Evolutionary conservation across 2,113 vertebrate species (phyloP), one percentile per base, ranked within the genome.

Genomic region (Thamnophis sirtalis): DNA sequence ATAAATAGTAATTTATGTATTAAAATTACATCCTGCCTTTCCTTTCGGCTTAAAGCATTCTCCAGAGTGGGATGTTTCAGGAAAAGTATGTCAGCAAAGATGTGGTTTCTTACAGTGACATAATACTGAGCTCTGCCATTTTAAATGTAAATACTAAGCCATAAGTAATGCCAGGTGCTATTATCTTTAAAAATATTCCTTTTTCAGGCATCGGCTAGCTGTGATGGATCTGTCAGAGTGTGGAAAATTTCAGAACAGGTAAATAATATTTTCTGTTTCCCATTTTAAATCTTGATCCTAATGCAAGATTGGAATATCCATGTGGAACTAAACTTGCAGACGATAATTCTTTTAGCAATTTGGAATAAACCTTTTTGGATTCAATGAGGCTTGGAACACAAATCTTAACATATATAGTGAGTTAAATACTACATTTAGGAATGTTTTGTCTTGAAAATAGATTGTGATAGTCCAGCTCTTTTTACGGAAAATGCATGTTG

Each of bases 191-290:
- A 95, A 17, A 68, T 0, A 80, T 94, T 21, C 94, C 90, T 94
- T 85, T 0, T 51, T 0, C 91, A 99, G 99, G 99, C 98, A 17
- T 99, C 99, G 0, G 97, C 99, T 17, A 98, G 99, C 96, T 99
- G 99, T 93, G 99, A 99, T 24, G 99, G 99, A 48, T 98, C 98
- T 51, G 98, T 99, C 33, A 97, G 97, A 91, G 98, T 99, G 1
- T 99, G 99, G 99, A 98, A 96, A 54, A 98, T 99, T 1, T 97
- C 98, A 93, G 97, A 99, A 93, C 99, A 99, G 98, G 99, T 99
- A 97, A 91, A 50, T 63, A 0, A 19, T 84, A 8, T 19, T 38
- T 80, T 80, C 33, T 43, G 73, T 43, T 43, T 80, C 33, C 33
- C 19, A 8, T 80, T 80, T 80, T 80, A 38, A 80, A 43, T 80